These are phyloP conservation scores for Ophraella communa DNA, from an alignment of 2,888 invertebrate species.

Conservation along the genomic window DNA sequence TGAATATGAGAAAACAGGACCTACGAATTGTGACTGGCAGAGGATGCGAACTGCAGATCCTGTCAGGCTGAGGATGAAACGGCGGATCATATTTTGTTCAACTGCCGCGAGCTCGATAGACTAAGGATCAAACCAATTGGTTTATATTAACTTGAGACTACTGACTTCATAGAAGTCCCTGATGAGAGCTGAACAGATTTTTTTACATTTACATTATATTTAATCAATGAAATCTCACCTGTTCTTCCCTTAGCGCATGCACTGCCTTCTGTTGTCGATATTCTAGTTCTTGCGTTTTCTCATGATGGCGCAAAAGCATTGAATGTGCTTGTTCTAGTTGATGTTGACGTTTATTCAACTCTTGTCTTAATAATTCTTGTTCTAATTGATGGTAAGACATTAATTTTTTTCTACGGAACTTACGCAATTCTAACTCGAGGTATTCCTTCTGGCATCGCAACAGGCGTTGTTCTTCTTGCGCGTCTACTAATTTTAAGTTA, in stretches of 20 bases:
- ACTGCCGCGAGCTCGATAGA: too few species aligned
- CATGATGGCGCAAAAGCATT: slow-evolving; percentile 94
- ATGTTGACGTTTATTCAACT: slow-evolving; percentile 91
- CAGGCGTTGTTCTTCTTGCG: slow-evolving; percentile 87
- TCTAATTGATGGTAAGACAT: slow-evolving; percentile 86
- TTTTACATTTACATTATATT: too few species aligned
- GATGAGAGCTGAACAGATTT: too few species aligned
- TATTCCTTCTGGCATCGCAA: slow-evolving; percentile 89
- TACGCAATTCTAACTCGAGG: slow-evolving; percentile 89
- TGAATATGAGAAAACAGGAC: too few species aligned
- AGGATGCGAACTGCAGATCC: too few species aligned
- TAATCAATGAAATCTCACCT: slow-evolving; percentile 65
- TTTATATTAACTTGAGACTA: too few species aligned
- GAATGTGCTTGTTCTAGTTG: slow-evolving; percentile 95
- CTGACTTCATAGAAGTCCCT: too few species aligned
- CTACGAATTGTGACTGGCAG: too few species aligned
- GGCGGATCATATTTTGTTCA: too few species aligned
- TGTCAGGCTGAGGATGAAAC: too few species aligned
- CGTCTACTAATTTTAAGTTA: slow-evolving; percentile 87
- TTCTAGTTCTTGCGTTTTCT: slow-evolving; percentile 95
- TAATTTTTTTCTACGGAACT: slow-evolving; percentile 90
- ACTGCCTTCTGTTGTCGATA: slow-evolving; percentile 94
- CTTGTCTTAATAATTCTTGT: slow-evolving; percentile 89
- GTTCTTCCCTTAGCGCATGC: slow-evolving; percentile 88
- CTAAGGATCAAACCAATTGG: too few species aligned